Evolutionary conservation across 2,888 invertebrate genomes (phyloP).

Genomic region (Cepaea hortensis): DNA sequence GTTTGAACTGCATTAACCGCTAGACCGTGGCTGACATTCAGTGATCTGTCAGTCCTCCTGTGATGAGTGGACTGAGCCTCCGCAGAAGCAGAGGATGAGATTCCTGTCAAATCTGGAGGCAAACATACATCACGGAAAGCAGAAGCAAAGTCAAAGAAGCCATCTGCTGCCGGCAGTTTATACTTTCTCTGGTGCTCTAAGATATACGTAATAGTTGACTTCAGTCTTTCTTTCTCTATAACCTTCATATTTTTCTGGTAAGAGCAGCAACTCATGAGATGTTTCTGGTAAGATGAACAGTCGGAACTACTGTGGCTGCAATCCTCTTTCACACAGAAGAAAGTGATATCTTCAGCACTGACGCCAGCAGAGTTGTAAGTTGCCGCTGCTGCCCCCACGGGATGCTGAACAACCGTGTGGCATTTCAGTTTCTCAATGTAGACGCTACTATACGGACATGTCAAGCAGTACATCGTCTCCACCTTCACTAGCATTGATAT

Average conservation of each 20-base stretch:
- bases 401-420: slow-evolving; percentile 46
- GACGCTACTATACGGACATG: slow-evolving; percentile 47
- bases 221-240: slow-evolving; percentile 39
- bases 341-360: slow-evolving; percentile 33
- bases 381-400: slow-evolving; percentile 40
- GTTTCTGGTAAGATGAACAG: slow-evolving; percentile 19
- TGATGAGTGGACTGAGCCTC: neutral
- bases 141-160: slow-evolving; percentile 35
- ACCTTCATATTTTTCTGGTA: slow-evolving; percentile 4
- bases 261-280: slow-evolving; percentile 42
- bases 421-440: slow-evolving; percentile 46
- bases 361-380: slow-evolving; percentile 28
- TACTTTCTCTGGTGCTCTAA: slow-evolving; percentile 29
- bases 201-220: slow-evolving; percentile 36
- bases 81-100: neutral
- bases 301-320: slow-evolving; percentile 26
- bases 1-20: neutral
- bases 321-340: slow-evolving; percentile 46
- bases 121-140: slow-evolving; percentile 4
- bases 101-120: neutral
- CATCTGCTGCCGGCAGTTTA: neutral
- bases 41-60: neutral
- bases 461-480: slow-evolving; percentile 45
- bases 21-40: neutral
- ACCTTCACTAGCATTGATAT: slow-evolving; percentile 36